Evolutionary conservation across 2,888 invertebrate genomes (phyloP), one percentile per base, ranked within the genome.

Genomic region (Philaethria dido): DNA sequence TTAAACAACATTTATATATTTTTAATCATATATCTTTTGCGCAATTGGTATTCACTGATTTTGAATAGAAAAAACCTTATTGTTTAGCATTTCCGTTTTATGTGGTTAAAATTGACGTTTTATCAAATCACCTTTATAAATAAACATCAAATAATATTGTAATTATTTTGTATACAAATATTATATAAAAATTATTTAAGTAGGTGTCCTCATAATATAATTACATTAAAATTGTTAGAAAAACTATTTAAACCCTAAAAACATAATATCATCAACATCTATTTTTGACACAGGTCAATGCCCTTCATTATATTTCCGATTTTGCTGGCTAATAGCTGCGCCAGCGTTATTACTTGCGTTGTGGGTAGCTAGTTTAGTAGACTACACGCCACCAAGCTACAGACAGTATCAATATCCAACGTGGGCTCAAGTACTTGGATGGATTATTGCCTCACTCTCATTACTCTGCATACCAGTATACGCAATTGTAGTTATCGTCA

Each of bases 361-460:
- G 62, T 98, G 97, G 97, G 95, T 98, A 65, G 96, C 97, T 77
- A 96, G 97, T 78, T 93, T 98, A 80, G 96, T 97, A 66, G 97
- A 98, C 87, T 98, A 98, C 85, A 95, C 96, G 76, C 96, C 96
- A 54, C 97, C 98, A 11, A 96, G 95, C 36, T 97, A 98, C 84
- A 95, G 96, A 74, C 96, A 96, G 77, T 97, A 96, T 68, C 93
- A 93, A 65, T 98, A 97, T 84, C 98, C 98, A 0, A 88, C 92
- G 66, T 98, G 98, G 98, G 97, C 97, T 25, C 96, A 97, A 77
- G 95, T 94, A 16, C 89, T 98, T 62, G 98, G 98, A 50, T 98
- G 98, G 98, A 92, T 94, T 75, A 96, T 98, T 72, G 96, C 98
- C 0, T 95, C 96, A 13, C 87, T 96, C 45, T 98, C 98, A 0